Percentiles rank a stretch among this genome's conserved stretches.
Conservation (phyloP, 2,113 vertebrate species). For the Limnothrissa miodon region DNA sequence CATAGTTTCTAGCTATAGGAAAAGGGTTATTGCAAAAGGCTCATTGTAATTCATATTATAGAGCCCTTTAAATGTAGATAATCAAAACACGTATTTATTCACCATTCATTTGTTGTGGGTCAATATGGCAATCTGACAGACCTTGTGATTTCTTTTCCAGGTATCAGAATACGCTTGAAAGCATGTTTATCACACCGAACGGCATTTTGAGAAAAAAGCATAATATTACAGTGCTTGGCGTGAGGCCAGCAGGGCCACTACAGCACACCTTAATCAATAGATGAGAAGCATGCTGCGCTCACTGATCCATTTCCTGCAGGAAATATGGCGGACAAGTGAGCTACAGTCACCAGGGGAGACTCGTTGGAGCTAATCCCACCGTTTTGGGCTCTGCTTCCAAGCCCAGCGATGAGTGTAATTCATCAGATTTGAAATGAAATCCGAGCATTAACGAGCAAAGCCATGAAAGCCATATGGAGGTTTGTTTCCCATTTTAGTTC, state of each 20-base stretch:
- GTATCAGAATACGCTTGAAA: background rate
- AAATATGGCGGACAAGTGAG: background rate
- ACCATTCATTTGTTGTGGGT: background rate
- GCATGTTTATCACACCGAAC: background rate
- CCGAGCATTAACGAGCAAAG: constrained; percentile 1
- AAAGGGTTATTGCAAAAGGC: background rate
- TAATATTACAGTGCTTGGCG: background rate
- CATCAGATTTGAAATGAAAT: constrained; percentile 16
- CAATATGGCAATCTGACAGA: background rate
- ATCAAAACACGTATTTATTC: background rate
- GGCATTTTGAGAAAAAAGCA: background rate
- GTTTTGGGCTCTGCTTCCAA: background rate
- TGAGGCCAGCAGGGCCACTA: background rate
- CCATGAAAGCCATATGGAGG: background rate
- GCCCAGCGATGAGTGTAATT: background rate
- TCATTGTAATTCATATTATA: background rate
- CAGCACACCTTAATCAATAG: constrained; percentile 4
- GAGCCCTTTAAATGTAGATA: background rate
- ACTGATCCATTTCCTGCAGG: background rate
- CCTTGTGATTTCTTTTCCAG: background rate
- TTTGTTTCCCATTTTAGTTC: background rate
- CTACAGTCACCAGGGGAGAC: background rate
- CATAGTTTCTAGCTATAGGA: background rate
- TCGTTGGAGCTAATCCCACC: background rate
- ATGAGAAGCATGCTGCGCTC: background rate